These are phyloP conservation scores for Hypothenemus hampei DNA, from an alignment of 1,140 invertebrate species.

Conservation along the genomic window DNA sequence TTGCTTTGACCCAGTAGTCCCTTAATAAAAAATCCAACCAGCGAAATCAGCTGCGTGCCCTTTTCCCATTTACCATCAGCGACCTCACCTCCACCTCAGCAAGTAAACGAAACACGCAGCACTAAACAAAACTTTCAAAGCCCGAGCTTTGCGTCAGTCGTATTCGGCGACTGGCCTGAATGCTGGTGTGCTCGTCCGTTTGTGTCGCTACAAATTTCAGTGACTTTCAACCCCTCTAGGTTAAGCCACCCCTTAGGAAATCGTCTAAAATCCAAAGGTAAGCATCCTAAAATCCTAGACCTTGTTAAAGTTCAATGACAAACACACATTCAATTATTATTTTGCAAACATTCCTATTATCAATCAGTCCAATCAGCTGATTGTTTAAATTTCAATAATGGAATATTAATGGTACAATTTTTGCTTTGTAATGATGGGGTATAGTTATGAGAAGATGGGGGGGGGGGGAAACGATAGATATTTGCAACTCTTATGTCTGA, in stretches of 20 bases:
- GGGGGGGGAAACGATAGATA: too few relatives aligned
- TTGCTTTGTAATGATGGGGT: too few relatives aligned
- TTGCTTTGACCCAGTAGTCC: too few relatives aligned
- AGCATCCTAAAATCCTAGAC: slow-evolving; percentile 1
- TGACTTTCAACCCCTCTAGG: slow-evolving; percentile 35
- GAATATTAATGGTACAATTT: too few relatives aligned
- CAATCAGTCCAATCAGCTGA: too few relatives aligned
- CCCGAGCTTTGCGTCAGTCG: slow-evolving; percentile 11
- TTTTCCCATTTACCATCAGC: slow-evolving; percentile 18
- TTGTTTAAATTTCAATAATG: too few relatives aligned
- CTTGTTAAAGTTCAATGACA: too few relatives aligned
- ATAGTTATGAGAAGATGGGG: too few relatives aligned
- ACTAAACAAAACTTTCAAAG: background rate
- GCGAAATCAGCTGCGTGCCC: slow-evolving; percentile 23
- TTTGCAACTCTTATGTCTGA: too few relatives aligned
- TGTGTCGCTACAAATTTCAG: slow-evolving; percentile 21
- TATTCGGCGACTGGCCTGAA: slow-evolving; percentile 38
- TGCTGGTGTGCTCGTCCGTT: slow-evolving; percentile 32
- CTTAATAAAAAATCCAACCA: too few relatives aligned
- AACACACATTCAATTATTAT: too few relatives aligned
- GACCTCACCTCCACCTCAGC: slow-evolving; percentile 10
- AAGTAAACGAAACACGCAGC: background rate
- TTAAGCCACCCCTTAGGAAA: slow-evolving; percentile 9
- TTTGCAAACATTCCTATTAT: too few relatives aligned
- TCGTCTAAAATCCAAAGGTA: slow-evolving; percentile 22